Percentiles rank a stretch among this genome's conserved stretches.
phyloP scores from a whole-genome alignment of 2,888 invertebrate genomes.

The Lypha dubia region DNA sequence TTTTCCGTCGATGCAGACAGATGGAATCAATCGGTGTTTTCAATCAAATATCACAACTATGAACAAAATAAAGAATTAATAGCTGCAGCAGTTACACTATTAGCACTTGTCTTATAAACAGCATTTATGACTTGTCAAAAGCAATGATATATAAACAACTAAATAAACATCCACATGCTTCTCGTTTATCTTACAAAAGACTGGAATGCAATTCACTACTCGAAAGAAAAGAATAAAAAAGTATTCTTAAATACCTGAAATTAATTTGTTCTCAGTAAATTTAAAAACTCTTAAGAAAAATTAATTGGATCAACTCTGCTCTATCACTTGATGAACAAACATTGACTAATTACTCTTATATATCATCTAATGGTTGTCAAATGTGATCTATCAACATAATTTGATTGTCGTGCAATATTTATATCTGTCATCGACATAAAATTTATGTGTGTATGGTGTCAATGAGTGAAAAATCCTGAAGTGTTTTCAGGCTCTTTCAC shows the following conservation, averaged over 20 bases:
- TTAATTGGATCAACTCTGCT: conserved; percentile 49
- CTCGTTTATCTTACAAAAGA: neutral
- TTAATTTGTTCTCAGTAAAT: conserved; percentile 10
- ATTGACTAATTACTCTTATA: conserved; percentile 59
- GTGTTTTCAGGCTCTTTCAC: neutral
- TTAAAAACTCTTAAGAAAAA: conserved; percentile 19
- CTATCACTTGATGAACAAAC: neutral
- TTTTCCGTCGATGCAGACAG: conserved; percentile 12
- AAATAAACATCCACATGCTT: conserved; percentile 43
- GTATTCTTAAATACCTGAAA: conserved; percentile 6
- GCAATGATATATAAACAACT: conserved; percentile 51
- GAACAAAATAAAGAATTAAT: conserved; percentile 35
- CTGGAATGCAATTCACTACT: conserved; percentile 15
- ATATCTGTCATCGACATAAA: neutral
- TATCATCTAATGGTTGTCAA: conserved; percentile 38
- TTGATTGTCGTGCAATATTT: neutral
- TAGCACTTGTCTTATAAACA: conserved; percentile 69
- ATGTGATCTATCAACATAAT: conserved; percentile 7
- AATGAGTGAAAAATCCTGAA: neutral
- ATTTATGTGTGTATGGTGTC: neutral
- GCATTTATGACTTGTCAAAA: conserved; percentile 67
- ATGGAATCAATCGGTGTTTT: conserved; percentile 65
- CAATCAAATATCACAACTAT: conserved; percentile 56
- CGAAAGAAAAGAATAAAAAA: conserved; percentile 31
- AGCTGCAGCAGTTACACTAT: conserved; percentile 62